Evolutionary conservation across 1,140 invertebrate genomes (phyloP).

Genomic region (Carposina sasakii): DNA sequence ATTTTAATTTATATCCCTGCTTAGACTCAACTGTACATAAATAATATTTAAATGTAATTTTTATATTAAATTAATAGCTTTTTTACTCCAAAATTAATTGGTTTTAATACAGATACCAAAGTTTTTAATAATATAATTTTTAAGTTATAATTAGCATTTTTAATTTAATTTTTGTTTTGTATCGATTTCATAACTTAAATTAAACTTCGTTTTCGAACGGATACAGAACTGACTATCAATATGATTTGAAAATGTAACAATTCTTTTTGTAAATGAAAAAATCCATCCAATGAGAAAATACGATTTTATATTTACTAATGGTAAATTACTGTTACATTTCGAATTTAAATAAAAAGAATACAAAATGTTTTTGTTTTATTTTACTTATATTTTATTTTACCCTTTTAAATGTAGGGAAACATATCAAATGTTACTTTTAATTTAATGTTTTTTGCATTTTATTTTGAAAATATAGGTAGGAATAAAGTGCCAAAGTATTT

Average conservation of each 20-base stretch:
- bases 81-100: constrained; percentile 64
- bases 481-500: constrained; percentile 30
- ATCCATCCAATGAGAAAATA: constrained; percentile 64
- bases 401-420: constrained; percentile 25
- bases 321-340: constrained; percentile 63
- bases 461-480: constrained; percentile 13
- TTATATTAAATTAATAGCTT: constrained; percentile 53
- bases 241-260: background rate
- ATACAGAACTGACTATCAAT: constrained; percentile 17
- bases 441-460: constrained; percentile 6
- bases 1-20: constrained; percentile 52
- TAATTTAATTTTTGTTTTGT: constrained; percentile 38
- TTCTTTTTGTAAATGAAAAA: constrained; percentile 21
- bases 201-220: constrained; percentile 3
- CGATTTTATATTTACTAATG: constrained; percentile 60
- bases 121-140: constrained; percentile 67
- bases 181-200: constrained; percentile 37
- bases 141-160: constrained; percentile 63
- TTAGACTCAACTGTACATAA: constrained; percentile 59
- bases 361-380: constrained; percentile 56
- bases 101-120: constrained; percentile 69
- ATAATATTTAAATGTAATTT: constrained; percentile 49
- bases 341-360: constrained; percentile 63
- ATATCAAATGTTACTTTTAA: constrained; percentile 44
- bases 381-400: constrained; percentile 29